These are phyloP conservation scores for Spilosoma lubricipeda DNA, from an alignment of 2,888 invertebrate genomes.

Conservation along the genomic window DNA sequence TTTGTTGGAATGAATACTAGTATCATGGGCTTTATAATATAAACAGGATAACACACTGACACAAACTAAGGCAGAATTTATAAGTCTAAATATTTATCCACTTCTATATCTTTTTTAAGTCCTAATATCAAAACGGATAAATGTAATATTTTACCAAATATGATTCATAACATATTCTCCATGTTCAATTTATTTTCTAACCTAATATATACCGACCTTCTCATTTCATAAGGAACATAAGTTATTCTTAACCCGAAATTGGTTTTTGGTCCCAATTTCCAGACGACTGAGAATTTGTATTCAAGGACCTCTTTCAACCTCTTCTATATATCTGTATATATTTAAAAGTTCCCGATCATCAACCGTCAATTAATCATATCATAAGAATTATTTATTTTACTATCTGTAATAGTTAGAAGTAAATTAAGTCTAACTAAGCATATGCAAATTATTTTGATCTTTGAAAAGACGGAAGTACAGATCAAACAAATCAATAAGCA, in stretches of 20 bases:
- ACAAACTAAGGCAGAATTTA: neutral
- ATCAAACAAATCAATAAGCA: neutral
- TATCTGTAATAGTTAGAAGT: neutral
- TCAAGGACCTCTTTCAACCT: neutral
- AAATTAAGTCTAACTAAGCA: neutral
- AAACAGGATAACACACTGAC: neutral
- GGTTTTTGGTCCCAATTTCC: slow-evolving; percentile 24
- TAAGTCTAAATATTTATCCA: neutral
- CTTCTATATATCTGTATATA: neutral
- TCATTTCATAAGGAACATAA: slow-evolving; percentile 26
- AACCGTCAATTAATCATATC: neutral
- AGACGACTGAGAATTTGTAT: slow-evolving; percentile 31
- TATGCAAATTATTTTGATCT: neutral
- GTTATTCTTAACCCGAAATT: slow-evolving; percentile 34
- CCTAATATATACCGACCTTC: slow-evolving; percentile 18
- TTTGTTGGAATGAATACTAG: no score
- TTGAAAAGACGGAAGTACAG: neutral
- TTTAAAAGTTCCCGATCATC: neutral
- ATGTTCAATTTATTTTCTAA: neutral
- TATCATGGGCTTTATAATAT: no score
- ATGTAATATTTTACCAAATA: neutral
- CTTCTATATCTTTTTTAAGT: neutral
- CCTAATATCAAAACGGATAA: neutral
- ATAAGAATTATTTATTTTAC: neutral
- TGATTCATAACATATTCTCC: neutral